Evolutionary conservation across 2,797 vertebrate genomes (phyloP), one percentile per base, ranked within the genome.

Genomic region (Ctenopoma multispine): DNA sequence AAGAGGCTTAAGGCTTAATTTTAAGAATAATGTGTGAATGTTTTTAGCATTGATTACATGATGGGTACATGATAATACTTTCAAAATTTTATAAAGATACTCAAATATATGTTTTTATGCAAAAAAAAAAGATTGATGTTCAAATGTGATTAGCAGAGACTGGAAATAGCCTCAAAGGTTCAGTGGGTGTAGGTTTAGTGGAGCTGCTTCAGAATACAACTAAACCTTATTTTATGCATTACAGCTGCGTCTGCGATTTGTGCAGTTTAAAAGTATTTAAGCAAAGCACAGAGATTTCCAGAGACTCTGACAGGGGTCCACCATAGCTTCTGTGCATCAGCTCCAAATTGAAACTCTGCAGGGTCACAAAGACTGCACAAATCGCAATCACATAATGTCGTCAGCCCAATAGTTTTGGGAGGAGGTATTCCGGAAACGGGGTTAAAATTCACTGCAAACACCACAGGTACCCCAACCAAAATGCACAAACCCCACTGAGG

Each of bases 401-500:
- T 64, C 53, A 66, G 50, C 12, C 4, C 46, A 65, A 63, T 38
- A 13, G 43, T 47, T 29, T 63, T 14, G 17, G 20, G 20, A 65
- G 17, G 44, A 59, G 38, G 51, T 51, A 74, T 63, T 31, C 40
- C n/a, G 48, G 36, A 79, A 73, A 72, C 50, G 62, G 49, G 38
- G 36, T 58, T 73, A 57, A 56, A 77, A 78, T 75, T 61, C 21
- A 21, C 66, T 15, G 48, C 24, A 63, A 75, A 70, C n/a, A 14
- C 74, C 44, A 74, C 73, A 80, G 70, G 74, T 84, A n/a, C 60
- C 24, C 20, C 9, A 4, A 36, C 38, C 54, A 81, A 80, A 58
- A 68, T 53, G 63, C 34, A 69, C 7, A 23, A 61, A 54, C 60
- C 14, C 41, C 34, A 59, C 29, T 10, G 20, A 69, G 46, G 41